Evolutionary conservation across 2,888 invertebrate species (phyloP).

Genomic region (Neoitamus cyanurus): DNA sequence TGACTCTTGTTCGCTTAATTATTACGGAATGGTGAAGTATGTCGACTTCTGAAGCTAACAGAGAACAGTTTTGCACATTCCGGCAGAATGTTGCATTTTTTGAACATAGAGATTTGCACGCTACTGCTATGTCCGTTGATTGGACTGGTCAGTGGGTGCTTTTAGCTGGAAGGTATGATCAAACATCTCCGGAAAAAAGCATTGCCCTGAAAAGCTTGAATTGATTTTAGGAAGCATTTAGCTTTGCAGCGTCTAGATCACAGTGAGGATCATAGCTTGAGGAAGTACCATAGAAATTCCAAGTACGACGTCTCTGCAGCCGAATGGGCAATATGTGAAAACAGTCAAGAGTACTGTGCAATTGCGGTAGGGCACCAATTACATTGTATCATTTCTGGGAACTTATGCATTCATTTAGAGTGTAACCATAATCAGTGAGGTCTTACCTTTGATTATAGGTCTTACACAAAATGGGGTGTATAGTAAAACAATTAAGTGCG

Average conservation of each 20-base stretch:
- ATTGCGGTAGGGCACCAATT: conserved; percentile 77
- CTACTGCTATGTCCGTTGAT: conserved; percentile 93
- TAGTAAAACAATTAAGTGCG: too few species aligned
- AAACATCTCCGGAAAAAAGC: conserved; percentile 44
- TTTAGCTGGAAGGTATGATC: conserved; percentile 77
- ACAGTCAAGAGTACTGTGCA: conserved; percentile 84
- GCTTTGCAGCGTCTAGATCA: conserved; percentile 81
- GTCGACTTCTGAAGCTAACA: background rate
- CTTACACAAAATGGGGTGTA: too few species aligned
- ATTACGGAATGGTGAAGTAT: background rate
- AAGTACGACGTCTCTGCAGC: conserved; percentile 94
- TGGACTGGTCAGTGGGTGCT: conserved; percentile 86
- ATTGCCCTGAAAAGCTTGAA: background rate
- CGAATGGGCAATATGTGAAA: conserved; percentile 88
- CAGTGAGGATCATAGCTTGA: conserved; percentile 69
- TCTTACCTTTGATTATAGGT: too few species aligned
- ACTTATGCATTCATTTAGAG: too few species aligned
- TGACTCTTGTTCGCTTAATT: background rate
- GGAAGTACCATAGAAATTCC: conserved; percentile 86
- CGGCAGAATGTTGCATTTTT: conserved; percentile 62
- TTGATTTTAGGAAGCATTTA: conserved; percentile 72
- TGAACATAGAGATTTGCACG: conserved; percentile 89
- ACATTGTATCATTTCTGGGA: too few species aligned
- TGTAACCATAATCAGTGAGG: too few species aligned
- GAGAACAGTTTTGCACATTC: conserved; percentile 59